Evolutionary conservation across 2,113 vertebrate genomes (phyloP).

Genomic region (Xerus inauris): DNA sequence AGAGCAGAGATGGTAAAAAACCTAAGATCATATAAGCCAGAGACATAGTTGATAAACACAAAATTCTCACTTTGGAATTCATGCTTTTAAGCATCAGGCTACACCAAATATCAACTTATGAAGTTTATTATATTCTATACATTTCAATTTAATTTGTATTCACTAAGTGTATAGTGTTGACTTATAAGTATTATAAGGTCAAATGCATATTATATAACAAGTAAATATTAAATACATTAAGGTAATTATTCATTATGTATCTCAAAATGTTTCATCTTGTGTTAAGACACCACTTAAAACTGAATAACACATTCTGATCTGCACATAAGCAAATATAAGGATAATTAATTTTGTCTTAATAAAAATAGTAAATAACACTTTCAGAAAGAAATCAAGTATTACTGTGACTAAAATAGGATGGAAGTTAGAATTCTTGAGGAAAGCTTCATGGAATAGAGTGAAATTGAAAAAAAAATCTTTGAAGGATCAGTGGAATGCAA

Average conservation of each 20-base stretch:
- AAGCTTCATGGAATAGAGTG: background rate
- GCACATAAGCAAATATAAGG: too few relatives aligned
- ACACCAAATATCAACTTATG: background rate
- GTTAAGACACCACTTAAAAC: background rate
- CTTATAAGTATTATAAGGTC: background rate
- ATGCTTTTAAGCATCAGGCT: background rate
- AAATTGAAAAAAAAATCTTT: constrained; percentile 1
- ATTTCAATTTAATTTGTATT: background rate
- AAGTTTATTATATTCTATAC: background rate
- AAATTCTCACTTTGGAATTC: background rate
- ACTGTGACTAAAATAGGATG: background rate
- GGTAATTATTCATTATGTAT: background rate
- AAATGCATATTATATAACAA: background rate
- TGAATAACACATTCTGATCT: background rate
- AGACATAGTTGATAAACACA: background rate
- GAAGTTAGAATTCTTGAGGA: background rate
- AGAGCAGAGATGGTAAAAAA: background rate
- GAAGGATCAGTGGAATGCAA: background rate
- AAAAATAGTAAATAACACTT: background rate
- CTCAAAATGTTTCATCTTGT: background rate
- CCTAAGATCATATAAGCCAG: background rate
- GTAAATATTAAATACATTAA: background rate
- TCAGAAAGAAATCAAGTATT: background rate
- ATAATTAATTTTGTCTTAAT: too few relatives aligned
- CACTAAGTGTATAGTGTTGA: background rate